phyloP scores from a whole-genome alignment of 2,888 invertebrate genomes.

The Agrotis puta region DNA sequence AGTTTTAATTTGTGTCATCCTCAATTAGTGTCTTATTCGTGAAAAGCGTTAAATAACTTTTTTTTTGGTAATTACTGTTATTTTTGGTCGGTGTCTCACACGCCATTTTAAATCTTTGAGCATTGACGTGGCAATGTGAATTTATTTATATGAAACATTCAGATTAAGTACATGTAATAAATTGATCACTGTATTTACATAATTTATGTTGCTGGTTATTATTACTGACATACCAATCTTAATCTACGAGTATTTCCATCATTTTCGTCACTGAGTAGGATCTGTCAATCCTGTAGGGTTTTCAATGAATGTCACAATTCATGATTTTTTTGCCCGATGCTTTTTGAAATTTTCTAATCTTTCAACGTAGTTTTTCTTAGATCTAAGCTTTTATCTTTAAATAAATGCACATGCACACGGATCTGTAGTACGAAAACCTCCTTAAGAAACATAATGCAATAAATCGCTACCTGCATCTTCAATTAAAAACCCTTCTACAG shows the following conservation, averaged over 20 bases:
- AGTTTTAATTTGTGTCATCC: slow-evolving; percentile 58
- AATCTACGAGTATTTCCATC: background rate
- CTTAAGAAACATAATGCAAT: background rate
- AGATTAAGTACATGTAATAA: background rate
- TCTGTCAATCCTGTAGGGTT: background rate
- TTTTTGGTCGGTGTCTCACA: slow-evolving; percentile 37
- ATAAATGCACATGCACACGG: background rate
- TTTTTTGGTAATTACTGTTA: slow-evolving; percentile 30
- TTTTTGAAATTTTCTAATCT: background rate
- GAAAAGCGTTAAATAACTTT: slow-evolving; percentile 35
- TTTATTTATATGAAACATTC: slow-evolving; percentile 13
- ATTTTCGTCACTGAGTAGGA: background rate
- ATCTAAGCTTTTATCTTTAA: too few relatives aligned
- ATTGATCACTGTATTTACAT: background rate
- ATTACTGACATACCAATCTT: background rate
- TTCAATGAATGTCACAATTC: background rate
- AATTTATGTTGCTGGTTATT: background rate
- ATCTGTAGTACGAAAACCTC: background rate
- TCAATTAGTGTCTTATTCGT: slow-evolving; percentile 46
- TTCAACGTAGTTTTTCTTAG: too few relatives aligned
- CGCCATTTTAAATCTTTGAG: slow-evolving; percentile 30
- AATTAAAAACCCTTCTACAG: background rate
- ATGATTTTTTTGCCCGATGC: background rate
- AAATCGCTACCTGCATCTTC: background rate
- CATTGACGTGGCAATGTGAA: background rate